Base-by-base conservation (phyloP, 2,888 invertebrate species). In the Lottia gigantea region DNA sequence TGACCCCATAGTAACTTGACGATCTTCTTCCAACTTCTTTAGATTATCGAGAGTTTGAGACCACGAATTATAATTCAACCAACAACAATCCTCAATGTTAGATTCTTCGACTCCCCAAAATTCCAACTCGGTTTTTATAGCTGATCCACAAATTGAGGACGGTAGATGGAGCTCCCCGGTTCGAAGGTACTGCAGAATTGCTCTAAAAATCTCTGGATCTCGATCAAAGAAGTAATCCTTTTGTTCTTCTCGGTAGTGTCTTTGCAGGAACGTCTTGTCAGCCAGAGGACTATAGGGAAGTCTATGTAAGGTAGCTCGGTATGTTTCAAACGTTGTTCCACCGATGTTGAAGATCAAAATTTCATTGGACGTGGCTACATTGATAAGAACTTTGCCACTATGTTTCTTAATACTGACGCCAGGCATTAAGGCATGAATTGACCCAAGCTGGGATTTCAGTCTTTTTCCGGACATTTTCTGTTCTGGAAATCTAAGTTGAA, bases 311-410 rank as follows among this genome's bases (percentile, higher is more conserved):
- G 83, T 85, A 2, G 82, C 78, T 26, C 76, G 76, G 72, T 80
- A 82, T 0, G 83, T 84, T 71, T 85, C 83, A 62, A 83, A 84
- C 65, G 68, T 74, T 2, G 75, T 76, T 0, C 85, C 85, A 1
- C 84, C 82, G 1, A 85, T 74, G 64, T 85, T 85, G 70, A 85
- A 82, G 11, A 74, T 67, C 6, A 84, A 62, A 0, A 78, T 79
- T 70, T 77, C 76, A n/a, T 65, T 74, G 15, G 66, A 62, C 0
- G 71, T 68, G 14, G 66, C 69, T 3, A 69, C 61, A 61, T 73
- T 68, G 55, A 74, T 66, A 14, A 71, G 55, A 8, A 77, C 71
- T 46, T 70, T 72, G 19, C 70, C 64, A 15, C 67, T 67, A 7
- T 72, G 64, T 40, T 74, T 73, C 7, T 73, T 65, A 14, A 75